A percentile compares a stretch with the other conserved stretches of the same genome.
phyloP scores from a whole-genome alignment of 1,140 invertebrate genomes.

The Achatina immaculata region DNA sequence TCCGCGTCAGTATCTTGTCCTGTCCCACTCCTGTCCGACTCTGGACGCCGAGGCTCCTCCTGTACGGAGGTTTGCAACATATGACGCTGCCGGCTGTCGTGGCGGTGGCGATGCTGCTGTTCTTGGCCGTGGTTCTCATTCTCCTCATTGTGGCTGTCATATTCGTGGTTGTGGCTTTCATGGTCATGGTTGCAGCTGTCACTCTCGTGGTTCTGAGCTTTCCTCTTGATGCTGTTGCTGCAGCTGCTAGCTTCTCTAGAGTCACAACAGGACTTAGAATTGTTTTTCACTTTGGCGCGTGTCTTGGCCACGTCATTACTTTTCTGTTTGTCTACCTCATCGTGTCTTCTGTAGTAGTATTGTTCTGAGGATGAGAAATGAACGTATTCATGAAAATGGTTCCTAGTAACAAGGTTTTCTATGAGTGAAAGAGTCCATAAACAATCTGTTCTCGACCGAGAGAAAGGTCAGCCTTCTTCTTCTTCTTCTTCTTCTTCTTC shows the following conservation, averaged over 20 bases:
- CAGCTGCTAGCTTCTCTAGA: slow-evolving; percentile 41
- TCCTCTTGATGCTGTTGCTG: slow-evolving; percentile 20
- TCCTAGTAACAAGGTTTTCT: too few relatives aligned
- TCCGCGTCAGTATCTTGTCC: too few relatives aligned
- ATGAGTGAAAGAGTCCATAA: too few relatives aligned
- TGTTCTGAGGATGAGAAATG: slow-evolving; percentile 11
- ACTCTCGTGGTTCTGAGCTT: background rate
- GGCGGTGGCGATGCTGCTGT: background rate
- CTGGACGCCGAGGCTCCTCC: too few relatives aligned
- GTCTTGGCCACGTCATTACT: background rate
- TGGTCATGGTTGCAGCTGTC: background rate
- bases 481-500: too few relatives aligned
- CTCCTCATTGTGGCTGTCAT: background rate
- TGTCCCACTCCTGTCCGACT: too few relatives aligned
- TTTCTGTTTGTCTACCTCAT: background rate
- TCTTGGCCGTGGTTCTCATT: background rate
- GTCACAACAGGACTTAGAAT: background rate
- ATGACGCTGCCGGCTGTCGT: too few relatives aligned
- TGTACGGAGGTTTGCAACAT: too few relatives aligned
- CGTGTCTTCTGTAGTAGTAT: background rate
- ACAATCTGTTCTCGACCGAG: too few relatives aligned
- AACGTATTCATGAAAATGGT: too few relatives aligned
- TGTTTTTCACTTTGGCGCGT: background rate
- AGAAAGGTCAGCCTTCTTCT: too few relatives aligned
- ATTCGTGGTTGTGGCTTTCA: slow-evolving; percentile 3